Evolutionary conservation across 2,113 vertebrate genomes (phyloP).

Genomic region (Scopus umbretta): DNA sequence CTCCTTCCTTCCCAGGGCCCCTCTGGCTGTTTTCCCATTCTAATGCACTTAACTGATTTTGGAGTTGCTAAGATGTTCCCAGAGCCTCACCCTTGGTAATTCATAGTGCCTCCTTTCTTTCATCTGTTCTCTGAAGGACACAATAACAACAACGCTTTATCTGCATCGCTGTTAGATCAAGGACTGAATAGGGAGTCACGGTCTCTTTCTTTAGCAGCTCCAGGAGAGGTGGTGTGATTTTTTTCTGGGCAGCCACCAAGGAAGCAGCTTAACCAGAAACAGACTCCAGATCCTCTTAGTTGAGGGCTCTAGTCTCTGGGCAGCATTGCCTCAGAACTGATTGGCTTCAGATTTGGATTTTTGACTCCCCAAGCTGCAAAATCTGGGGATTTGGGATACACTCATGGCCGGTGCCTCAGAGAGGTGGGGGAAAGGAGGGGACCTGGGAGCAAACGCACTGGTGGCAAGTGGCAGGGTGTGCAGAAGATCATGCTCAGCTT

Average conservation of each 20-base stretch:
- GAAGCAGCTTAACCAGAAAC: not conserved
- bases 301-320: not conserved
- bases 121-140: constrained; percentile 37
- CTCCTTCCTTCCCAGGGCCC: not conserved
- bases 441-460: not conserved
- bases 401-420: accelerated
- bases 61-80: constrained; percentile 18
- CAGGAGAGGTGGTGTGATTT: not conserved
- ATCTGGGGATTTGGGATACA: not conserved
- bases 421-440: not conserved
- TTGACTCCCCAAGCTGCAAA: not conserved
- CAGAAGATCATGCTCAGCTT: not conserved
- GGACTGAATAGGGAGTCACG: not conserved
- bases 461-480: not conserved
- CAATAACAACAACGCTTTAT: not conserved
- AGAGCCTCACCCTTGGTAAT: constrained; percentile 55
- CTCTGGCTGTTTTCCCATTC: constrained; percentile 47
- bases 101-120: constrained; percentile 21
- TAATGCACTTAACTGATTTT: constrained; percentile 11
- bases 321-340: not conserved
- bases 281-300: not conserved
- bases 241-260: not conserved
- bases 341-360: not conserved
- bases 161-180: not conserved
- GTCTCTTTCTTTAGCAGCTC: not conserved